phyloP scores from a whole-genome alignment of 2,113 vertebrate species.

The Elaphurus davidianus region DNA sequence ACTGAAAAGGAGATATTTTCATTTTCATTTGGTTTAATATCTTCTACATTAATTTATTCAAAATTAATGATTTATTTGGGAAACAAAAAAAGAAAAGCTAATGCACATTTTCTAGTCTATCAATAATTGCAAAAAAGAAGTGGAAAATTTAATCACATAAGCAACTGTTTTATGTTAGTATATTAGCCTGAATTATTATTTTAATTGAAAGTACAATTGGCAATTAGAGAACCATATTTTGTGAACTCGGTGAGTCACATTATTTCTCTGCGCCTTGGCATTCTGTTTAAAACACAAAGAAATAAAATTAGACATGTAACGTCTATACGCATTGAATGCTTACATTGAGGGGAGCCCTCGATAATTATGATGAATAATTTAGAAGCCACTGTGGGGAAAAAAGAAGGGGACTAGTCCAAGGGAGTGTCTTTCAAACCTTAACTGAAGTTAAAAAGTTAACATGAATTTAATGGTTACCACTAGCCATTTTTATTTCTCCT shows the following conservation, averaged over 20 bases:
- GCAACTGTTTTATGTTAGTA: slow-evolving; percentile 40
- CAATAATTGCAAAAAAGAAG: slow-evolving; percentile 12
- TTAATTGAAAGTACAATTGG: slow-evolving; percentile 45
- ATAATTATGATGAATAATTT: neutral
- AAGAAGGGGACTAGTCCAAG: rapidly evolving
- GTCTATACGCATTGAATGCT: neutral
- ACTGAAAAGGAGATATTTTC: neutral
- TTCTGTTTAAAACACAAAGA: neutral
- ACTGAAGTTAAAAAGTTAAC: neutral
- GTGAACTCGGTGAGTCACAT: slow-evolving; percentile 5
- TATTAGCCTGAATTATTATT: slow-evolving; percentile 55
- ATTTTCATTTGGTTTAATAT: neutral
- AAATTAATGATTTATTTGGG: slow-evolving; percentile 22
- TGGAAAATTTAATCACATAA: slow-evolving; percentile 40
- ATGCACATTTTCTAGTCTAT: slow-evolving; percentile 31
- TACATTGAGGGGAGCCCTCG: neutral
- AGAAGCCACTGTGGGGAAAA: neutral
- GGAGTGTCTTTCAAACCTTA: neutral
- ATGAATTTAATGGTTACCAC: neutral
- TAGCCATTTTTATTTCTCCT: neutral
- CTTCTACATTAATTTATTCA: slow-evolving; percentile 32
- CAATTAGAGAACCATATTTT: slow-evolving; percentile 48
- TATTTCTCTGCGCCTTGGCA: neutral
- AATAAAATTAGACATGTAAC: neutral
- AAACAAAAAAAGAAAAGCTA: slow-evolving; percentile 15